Base-by-base conservation (phyloP, 2,113 vertebrate genomes). In the Pseudorectes ferrugineus region DNA sequence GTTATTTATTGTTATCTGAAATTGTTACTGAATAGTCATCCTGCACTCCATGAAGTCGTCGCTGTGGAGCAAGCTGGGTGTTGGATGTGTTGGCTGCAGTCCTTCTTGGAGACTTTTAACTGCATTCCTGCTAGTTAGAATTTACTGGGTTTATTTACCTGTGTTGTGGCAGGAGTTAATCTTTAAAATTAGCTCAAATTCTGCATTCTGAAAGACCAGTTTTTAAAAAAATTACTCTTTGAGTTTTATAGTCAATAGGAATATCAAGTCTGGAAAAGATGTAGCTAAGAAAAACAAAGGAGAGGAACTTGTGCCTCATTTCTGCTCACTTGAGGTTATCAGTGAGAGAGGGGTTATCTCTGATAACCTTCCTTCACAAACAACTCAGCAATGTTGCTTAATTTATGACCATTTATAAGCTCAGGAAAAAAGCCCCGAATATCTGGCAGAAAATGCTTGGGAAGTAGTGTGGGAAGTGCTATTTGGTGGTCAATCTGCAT, bases 351-450 rank as follows among this genome's bases (percentile, higher is more conserved):
- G 31, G 96, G 94, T 96, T 97, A 97, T 96, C 93, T 92, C 85
- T 80, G 85, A 73, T 95, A 90, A 96, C 89, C 94, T 92, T 91
- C 46, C 66, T 93, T 79, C 62, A 77, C 93, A 96, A 95, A 95
- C 91, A 94, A 73, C 87, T 71, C 85, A 58, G 70, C 82, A 80
- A 63, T 54, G 80, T 45, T 78, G 45, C 46, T 91, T 92, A 67
- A 95, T 95, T 96, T 94, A 93, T 66, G 91, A 42, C 73, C 88
- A 48, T 85, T 89, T 94, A 66, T 85, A 88, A 85, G 46, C 42
- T 36, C 42, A 76, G 75, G 75, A 36, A 61, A 66, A 54, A 88
- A 71, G 26, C 43, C 23, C 23, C 73, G 61, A 38, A 85, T 26
- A 52, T 58, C 74, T 58, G 79, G 54, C 33, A 90, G 72, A 85